Base-by-base conservation (phyloP, 2,888 invertebrate genomes). In the Tethea ocularis region DNA sequence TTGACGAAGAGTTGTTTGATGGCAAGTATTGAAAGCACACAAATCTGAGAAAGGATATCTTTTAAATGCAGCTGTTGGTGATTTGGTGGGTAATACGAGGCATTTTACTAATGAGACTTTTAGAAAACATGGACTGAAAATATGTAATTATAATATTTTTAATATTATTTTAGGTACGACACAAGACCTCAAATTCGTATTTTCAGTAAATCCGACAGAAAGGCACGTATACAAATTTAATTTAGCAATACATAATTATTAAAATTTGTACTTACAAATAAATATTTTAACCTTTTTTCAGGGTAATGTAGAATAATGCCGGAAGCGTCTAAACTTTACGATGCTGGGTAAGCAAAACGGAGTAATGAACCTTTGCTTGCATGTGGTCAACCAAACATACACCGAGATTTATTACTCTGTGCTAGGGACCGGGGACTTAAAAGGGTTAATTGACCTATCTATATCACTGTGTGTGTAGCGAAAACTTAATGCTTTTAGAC, bases 381-480 rank as follows among this genome's bases (percentile, higher is more conserved):
- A 17, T 54, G 54, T 33, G 54, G 54, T 54, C 22, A 33, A 22
- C 22, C 54, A 6, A 22, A 54, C 33, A 54, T 26, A 54, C 33
- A 33, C 8, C 8, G 22, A 33, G 54, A 54, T 54, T 54, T 54
- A 54, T 54, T 33, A 54, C 33, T n/a, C 46, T 46, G 8, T 46
- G 46, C 20, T 22, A 20, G 11, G 33, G 54, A 54, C 54, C 7
- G 22, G 33, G 33, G 54, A 17, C 54, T 54, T 54, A 54, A 33
- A 54, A 54, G 54, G 54, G 33, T 54, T 54, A 54, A 54, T 53
- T 53, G 20, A 53, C 53, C 53, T 13, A 53, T 33, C 4, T 20
- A n/a, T n/a, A n/a, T n/a, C 20, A 46, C 38, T n/a, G 17, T 20
- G 6, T 20, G 20, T 0, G 20, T n/a, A 41, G n/a, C n/a, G 1